Evolutionary conservation across 2,888 invertebrate genomes (phyloP).

Genomic region (Catocala sponsa): DNA sequence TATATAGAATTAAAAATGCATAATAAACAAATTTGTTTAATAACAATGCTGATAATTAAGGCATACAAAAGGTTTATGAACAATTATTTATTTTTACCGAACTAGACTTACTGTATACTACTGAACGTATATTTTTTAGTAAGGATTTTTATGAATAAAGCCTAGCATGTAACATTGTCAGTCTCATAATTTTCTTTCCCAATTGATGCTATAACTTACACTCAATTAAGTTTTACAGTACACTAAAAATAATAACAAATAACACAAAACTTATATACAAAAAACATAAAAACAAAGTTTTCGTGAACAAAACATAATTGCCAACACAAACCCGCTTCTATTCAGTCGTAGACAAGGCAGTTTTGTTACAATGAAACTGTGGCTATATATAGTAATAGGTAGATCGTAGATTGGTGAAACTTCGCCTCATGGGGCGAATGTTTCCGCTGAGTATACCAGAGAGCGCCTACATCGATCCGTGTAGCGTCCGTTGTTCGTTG

Average conservation of each 20-base stretch:
- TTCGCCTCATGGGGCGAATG: constrained; percentile 61
- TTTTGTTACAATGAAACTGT: constrained; percentile 45
- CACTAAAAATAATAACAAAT: neutral
- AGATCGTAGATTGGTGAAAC: constrained; percentile 58
- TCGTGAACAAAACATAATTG: constrained; percentile 15
- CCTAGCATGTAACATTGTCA: too few species aligned
- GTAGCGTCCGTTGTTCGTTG: neutral
- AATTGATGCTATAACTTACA: too few species aligned
- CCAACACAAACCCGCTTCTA: constrained; percentile 23
- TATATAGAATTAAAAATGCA: too few species aligned
- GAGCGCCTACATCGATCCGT: constrained; percentile 60
- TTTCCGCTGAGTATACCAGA: constrained; percentile 70
- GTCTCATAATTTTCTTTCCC: too few species aligned
- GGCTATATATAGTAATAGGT: constrained; percentile 37
- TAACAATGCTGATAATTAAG: too few species aligned
- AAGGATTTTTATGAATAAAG: too few species aligned
- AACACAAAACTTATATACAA: constrained; percentile 2
- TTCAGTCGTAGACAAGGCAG: constrained; percentile 32
- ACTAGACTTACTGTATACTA: too few species aligned
- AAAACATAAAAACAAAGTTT: constrained; percentile 8
- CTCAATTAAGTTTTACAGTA: too few species aligned
- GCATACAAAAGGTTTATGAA: too few species aligned
- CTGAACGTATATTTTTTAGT: too few species aligned
- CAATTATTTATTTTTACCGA: too few species aligned
- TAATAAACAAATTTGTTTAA: too few species aligned